Conservation (phyloP, 2,888 invertebrate species). For the Timema podura region DNA sequence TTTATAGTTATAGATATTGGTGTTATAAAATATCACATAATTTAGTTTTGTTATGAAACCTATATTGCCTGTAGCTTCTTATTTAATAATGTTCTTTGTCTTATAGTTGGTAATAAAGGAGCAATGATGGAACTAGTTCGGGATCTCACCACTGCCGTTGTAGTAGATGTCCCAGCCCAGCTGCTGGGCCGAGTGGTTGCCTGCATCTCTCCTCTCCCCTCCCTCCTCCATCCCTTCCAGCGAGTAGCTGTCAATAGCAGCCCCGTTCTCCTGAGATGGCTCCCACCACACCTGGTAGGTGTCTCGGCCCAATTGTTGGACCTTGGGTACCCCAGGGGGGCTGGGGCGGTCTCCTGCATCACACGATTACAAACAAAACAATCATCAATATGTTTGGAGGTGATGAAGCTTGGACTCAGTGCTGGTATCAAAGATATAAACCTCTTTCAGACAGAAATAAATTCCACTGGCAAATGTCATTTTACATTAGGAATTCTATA, state of each 20-base stretch:
- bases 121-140: no score
- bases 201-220: conserved; percentile 32
- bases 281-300: conserved; percentile 79
- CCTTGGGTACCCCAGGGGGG: conserved; percentile 68
- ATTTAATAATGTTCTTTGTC: no score
- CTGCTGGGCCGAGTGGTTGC: conserved; percentile 29
- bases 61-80: no score
- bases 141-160: conserved; percentile 64
- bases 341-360: conserved; percentile 69
- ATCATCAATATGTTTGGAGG: neutral
- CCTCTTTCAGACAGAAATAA: neutral
- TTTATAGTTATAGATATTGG: no score
- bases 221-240: conserved; percentile 59
- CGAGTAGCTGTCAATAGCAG: conserved; percentile 66
- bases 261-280: conserved; percentile 72
- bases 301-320: conserved; percentile 68
- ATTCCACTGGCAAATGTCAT: neutral
- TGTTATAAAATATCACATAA: no score
- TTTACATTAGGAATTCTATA: no score
- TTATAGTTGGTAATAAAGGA: no score
- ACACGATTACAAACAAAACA: neutral
- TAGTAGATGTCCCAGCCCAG: conserved; percentile 62
- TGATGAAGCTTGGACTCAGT: no score
- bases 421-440: neutral
- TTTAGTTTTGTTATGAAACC: no score